Percentiles rank a stretch among this genome's conserved stretches.
Evolutionary conservation across 2,888 invertebrate species (phyloP).

Genomic region (Priocnemis perturbator): DNA sequence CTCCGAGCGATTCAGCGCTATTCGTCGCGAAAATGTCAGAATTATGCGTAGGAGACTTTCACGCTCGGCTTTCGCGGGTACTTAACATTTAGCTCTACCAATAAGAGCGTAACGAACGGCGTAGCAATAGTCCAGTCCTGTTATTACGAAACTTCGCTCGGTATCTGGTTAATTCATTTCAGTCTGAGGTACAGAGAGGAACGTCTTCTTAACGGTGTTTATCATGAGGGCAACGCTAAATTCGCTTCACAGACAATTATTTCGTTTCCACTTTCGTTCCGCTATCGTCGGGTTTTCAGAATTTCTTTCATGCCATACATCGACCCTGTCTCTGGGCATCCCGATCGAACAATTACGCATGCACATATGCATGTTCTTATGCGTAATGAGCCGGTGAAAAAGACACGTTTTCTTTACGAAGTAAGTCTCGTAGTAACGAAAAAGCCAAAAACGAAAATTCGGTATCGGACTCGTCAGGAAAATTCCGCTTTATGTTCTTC

Average conservation of each 20-base stretch:
- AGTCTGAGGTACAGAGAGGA: neutral
- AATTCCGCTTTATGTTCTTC: slow-evolving; percentile 59
- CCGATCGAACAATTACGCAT: slow-evolving; percentile 25
- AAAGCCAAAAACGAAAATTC: slow-evolving; percentile 16
- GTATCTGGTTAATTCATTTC: slow-evolving; percentile 32
- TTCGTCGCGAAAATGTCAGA: too few species aligned
- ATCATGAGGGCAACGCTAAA: too few species aligned
- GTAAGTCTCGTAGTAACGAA: slow-evolving; percentile 6
- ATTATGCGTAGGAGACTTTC: slow-evolving; percentile 27
- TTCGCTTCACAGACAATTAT: too few species aligned
- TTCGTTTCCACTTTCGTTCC: too few species aligned
- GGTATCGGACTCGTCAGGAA: slow-evolving; percentile 28
- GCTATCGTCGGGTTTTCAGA: too few species aligned
- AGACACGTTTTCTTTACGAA: too few species aligned
- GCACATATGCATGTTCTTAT: slow-evolving; percentile 32
- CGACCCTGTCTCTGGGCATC: slow-evolving; percentile 18
- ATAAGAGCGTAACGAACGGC: slow-evolving; percentile 41
- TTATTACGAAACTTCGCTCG: slow-evolving; percentile 36
- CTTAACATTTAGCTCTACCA: slow-evolving; percentile 20
- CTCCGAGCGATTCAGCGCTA: too few species aligned
- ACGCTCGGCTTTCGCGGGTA: slow-evolving; percentile 34
- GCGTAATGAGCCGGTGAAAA: neutral
- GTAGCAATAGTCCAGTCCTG: slow-evolving; percentile 15
- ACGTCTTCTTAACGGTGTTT: too few species aligned
- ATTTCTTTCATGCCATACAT: too few species aligned